Evolutionary conservation across 2,797 vertebrate genomes (phyloP), one percentile per base, ranked within the genome.

Genomic region (Cichlasoma orientale): DNA sequence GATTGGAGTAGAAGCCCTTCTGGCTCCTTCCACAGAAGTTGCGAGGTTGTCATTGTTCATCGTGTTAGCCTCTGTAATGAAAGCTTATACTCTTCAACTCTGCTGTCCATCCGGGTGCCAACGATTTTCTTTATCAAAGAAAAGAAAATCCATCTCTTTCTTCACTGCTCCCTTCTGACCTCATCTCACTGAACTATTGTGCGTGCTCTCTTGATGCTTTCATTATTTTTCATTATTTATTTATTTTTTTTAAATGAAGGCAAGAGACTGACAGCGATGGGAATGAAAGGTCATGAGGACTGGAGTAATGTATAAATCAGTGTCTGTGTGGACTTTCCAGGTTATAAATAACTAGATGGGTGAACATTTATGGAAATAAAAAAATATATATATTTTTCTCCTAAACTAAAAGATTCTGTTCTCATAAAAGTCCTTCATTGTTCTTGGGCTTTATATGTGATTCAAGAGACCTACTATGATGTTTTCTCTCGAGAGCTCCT

Each of bases 361-460:
- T 21, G 36, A 38, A 44, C 41, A 13, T 56, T 8, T 59, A 2
- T 74, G 18, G 44, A 78, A 70, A 38, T 44, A 29, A 29, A 66
- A 50, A 47, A 47, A 7, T 19, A n/a, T 76, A 66, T 66, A 13
- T 50, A 29, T 77, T n/a, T 76, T 68, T 72, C 78, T 75, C 12
- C 1, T 61, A 16, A 56, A 54, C 19, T 57, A 19, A 79, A 82
- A 89, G 33, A 29, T 52, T 38, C 7, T 71, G 3, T 61, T 12
- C n/a, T 47, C 10, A 72, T 80, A 58, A 59, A 86, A 83, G 75
- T 78, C 74, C 55, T 86, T 86, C 56, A 77, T 56, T 81, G 74
- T 82, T 89, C 75, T 85, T 82, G n/a, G n/a, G 56, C 66, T 83
- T 74, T 68, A 47, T 73, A 44, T 82, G 41, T 72, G 66, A 88